Evolutionary conservation across 2,888 invertebrate species (phyloP).

Genomic region (Pherbina coryleti): DNA sequence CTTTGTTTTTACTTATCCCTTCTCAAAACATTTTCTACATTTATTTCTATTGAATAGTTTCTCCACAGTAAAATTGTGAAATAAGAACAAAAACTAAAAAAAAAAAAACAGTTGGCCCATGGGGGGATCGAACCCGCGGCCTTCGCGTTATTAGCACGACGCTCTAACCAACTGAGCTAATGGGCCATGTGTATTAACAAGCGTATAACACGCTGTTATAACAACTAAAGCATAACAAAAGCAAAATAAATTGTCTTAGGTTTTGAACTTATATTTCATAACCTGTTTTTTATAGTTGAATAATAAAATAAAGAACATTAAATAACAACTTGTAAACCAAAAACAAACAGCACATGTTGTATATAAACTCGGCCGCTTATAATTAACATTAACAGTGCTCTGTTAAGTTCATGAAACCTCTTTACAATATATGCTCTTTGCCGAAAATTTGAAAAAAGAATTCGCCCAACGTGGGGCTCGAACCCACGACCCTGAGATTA

Average conservation of each 20-base stretch:
- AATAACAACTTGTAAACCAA: too few species aligned
- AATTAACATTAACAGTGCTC: too few species aligned
- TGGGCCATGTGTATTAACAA: conserved; percentile 58
- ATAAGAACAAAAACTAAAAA: not conserved
- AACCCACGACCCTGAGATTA: conserved; percentile 58
- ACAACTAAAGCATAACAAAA: not conserved
- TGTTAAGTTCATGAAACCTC: too few species aligned
- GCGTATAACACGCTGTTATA: not conserved
- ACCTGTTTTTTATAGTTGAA: not conserved
- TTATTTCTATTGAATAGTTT: too few species aligned
- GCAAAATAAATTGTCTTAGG: not conserved
- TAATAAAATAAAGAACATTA: not conserved
- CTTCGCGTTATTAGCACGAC: conserved; percentile 71
- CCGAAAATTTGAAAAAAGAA: too few species aligned
- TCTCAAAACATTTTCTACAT: too few species aligned
- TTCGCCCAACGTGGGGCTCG: conserved; percentile 40
- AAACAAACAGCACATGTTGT: too few species aligned
- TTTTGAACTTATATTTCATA: not conserved
- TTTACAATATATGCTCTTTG: too few species aligned
- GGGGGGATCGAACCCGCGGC: conserved; percentile 70
- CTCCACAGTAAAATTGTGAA: too few species aligned
- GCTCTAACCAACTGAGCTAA: conserved; percentile 71
- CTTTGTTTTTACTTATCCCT: too few species aligned
- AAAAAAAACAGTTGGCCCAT: conserved; percentile 60
- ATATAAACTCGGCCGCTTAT: too few species aligned